phyloP scores from a whole-genome alignment of 2,888 invertebrate species.

The Leucophenga montana region DNA sequence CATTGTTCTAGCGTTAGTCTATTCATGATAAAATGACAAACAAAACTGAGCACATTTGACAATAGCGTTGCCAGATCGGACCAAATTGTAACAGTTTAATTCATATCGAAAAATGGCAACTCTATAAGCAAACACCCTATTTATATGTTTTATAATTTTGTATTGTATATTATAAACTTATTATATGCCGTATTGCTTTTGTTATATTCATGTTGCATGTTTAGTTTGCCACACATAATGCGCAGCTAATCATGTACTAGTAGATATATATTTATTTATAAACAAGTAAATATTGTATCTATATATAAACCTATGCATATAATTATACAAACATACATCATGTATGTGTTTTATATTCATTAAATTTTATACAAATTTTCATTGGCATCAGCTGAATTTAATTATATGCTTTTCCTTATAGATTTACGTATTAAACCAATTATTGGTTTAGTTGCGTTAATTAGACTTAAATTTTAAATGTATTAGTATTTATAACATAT shows the following conservation, averaged over 20 bases:
- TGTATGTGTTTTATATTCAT: slow-evolving; percentile 3
- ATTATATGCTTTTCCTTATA: too few relatives aligned
- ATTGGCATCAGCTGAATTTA: background rate
- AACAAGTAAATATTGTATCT: background rate
- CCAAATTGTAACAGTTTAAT: too few relatives aligned
- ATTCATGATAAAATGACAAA: too few relatives aligned
- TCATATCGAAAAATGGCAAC: too few relatives aligned
- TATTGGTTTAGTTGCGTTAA: too few relatives aligned
- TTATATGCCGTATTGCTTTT: background rate
- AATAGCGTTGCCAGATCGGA: too few relatives aligned
- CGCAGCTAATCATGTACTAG: slow-evolving; percentile 12
- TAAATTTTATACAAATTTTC: slow-evolving; percentile 1
- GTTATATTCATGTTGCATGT: background rate
- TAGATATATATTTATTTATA: background rate
- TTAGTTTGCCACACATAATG: background rate
- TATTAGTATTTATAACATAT: too few relatives aligned
- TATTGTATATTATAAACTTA: background rate
- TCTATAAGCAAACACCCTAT: too few relatives aligned
- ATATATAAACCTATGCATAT: background rate
- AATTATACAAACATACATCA: background rate
- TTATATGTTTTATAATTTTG: background rate
- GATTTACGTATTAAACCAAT: too few relatives aligned
- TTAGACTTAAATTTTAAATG: too few relatives aligned
- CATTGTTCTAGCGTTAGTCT: too few relatives aligned
- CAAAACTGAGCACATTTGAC: too few relatives aligned